Evolutionary conservation across 2,888 invertebrate genomes (phyloP), one percentile per base, ranked within the genome.

Genomic region (Hyposoter didymator): DNA sequence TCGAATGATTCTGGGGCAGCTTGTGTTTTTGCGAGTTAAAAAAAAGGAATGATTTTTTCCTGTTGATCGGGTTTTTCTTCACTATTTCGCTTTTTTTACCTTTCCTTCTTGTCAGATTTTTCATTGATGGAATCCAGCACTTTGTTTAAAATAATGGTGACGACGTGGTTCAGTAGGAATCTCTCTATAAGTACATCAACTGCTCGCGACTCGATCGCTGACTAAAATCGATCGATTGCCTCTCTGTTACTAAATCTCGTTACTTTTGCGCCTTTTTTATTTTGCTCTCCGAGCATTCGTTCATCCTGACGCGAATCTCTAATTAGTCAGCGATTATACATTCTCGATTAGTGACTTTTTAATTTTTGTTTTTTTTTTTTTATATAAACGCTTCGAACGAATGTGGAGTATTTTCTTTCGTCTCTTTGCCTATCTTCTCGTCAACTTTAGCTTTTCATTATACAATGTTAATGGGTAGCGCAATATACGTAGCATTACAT

Each of bases 401-500:
- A 82, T 59, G 70, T 72, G 84, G 78, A 86, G 69, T 86, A 79
- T 82, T 80, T 72, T 72, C 12, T 75, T 73, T 67, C 64, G 76
- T 72, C 72, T 73, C 81, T 74, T 78, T 35, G 67, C 55, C 52
- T 72, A 43, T 74, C 52, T 47, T 70, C 32, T 66, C 72, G 66
- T 69, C 66, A 67, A 67, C 39, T 67, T 66, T 43, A 73, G 83
- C 78, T 66, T 66, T 67, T 75, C 81, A 82, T 78, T 82, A 86
- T 84, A 84, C 82, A 87, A 84, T 83, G 86, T 87, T 87, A 74
- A 88, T 86, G 88, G 87, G 87, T 83, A 89, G 87, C 86, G 88
- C 84, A 86, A 88, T 89, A 87, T 84, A 87, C 79, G 89, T 88
- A 90, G 87, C 89, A 89, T 89, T 90, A 89, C 89, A 89, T 89